Conservation (phyloP, 2,797 vertebrate genomes). For the Notolepis coatsorum region DNA sequence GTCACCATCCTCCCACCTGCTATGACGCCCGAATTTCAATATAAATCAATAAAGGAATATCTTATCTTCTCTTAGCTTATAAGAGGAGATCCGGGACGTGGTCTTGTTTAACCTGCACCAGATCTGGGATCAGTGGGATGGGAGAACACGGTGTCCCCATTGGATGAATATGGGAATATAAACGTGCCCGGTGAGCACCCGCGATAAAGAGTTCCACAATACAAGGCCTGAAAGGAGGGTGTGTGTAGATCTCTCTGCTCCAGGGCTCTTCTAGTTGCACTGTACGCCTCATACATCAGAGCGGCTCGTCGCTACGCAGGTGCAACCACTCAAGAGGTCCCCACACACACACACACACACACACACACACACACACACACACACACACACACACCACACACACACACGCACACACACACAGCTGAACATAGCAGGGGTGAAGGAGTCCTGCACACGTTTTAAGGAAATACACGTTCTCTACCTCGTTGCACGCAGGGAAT, state of each 20-base stretch:
- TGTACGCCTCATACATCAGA: background rate
- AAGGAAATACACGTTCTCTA: conserved; percentile 25
- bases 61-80: too few species aligned
- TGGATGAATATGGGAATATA: too few species aligned
- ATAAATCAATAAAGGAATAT: too few species aligned
- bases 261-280: background rate
- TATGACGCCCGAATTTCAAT: too few species aligned
- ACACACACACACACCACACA: background rate
- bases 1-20: too few species aligned
- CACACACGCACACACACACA: background rate
- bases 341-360: background rate
- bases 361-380: background rate
- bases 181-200: too few species aligned
- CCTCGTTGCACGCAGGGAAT: conserved; percentile 17
- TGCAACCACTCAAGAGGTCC: background rate
- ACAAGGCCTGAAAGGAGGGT: background rate
- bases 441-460: conserved; percentile 6
- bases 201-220: background rate
- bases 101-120: too few species aligned
- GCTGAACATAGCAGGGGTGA: background rate
- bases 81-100: too few species aligned
- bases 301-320: background rate
- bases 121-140: too few species aligned
- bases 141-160: too few species aligned
- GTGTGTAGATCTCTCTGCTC: background rate